Base-by-base conservation (phyloP, 2,113 vertebrate genomes). In the Amphiprion percula region DNA sequence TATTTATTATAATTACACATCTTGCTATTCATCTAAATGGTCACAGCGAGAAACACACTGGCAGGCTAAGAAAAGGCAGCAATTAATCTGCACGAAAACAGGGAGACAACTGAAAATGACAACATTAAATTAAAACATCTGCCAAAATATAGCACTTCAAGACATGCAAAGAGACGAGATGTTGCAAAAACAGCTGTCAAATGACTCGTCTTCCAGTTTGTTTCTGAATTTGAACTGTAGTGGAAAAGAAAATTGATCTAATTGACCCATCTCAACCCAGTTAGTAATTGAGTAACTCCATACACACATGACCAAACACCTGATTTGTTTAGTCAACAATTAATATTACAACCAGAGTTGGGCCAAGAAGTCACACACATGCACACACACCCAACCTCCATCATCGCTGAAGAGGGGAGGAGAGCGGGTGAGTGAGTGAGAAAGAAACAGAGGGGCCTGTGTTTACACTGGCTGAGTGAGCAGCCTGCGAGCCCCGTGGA, bases 381-480 rank as follows among this genome's bases (percentile, higher is more conserved):
- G 23, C 63, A 39, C 21, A 11, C 60, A 24, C 50, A 49, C 59
- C 59, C 28, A 41, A 52, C 44, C 44, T 39, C 39, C n/a, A 37
- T 61, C 28, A 23, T 59, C 15, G 46, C 37, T 50, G 49, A 39
- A 26, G 39, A 37, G 39, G 17, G 30, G 52, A 11, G 56, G 17
- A 6, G 58, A 17, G 73, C 0, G 67, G 55, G 15, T 24, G 46
- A 61, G 63, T 24, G 74, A 52, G 64, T 66, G 63, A 53, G 82
- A 66, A 21, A 78, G 83, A 71, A 88, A 88, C 84, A 87, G 82
- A 88, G 83, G 73, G 65, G 77, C 83, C 79, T 77, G 80, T 91
- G 91, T 91, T 91, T 88, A 83, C 68, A 75, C 87, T 91, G 89
- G 90, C 83, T 63, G 65, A 53, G 54, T 14, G 63, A 77, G 70